Conservation (phyloP, 2,113 vertebrate genomes). For the Aphelocoma coerulescens region DNA sequence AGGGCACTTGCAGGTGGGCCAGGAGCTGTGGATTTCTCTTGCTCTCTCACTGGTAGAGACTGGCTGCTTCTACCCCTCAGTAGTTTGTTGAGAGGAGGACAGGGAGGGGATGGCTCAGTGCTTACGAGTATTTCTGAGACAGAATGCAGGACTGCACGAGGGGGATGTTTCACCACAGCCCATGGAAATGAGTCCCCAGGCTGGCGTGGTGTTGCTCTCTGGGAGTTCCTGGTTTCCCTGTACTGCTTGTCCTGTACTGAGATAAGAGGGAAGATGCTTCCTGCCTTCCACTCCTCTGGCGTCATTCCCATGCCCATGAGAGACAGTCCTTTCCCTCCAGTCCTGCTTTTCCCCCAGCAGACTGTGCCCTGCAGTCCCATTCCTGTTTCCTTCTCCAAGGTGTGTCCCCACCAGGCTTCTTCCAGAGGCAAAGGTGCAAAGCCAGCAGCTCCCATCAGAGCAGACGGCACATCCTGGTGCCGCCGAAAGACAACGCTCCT, state of each 20-base stretch:
- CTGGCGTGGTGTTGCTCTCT: not conserved
- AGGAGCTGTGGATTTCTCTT: not conserved
- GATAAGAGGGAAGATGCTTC: not conserved
- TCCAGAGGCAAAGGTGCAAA: not conserved
- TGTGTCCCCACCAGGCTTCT: not conserved
- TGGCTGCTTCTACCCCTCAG: not conserved
- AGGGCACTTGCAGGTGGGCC: not conserved
- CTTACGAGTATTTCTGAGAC: not conserved
- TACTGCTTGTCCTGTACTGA: slow-evolving; percentile 11
- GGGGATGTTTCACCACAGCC: not conserved
- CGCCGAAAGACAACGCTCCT: not conserved
- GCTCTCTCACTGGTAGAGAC: not conserved
- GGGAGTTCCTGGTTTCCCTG: not conserved
- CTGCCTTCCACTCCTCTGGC: not conserved
- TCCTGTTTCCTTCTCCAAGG: not conserved
- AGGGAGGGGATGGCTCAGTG: not conserved
- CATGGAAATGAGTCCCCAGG: not conserved
- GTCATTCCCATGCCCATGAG: fast-evolving
- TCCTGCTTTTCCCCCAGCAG: not conserved
- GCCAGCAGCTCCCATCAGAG: not conserved
- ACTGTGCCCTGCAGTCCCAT: not conserved
- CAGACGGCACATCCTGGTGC: not conserved
- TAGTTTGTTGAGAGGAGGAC: not conserved
- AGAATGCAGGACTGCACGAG: fast-evolving
- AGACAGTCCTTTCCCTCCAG: not conserved